A percentile compares a stretch with the other conserved stretches of the same genome.
These are phyloP conservation scores for Chaetodon trifasciatus DNA, from an alignment of 2,797 vertebrate species.

Conservation along the genomic window DNA sequence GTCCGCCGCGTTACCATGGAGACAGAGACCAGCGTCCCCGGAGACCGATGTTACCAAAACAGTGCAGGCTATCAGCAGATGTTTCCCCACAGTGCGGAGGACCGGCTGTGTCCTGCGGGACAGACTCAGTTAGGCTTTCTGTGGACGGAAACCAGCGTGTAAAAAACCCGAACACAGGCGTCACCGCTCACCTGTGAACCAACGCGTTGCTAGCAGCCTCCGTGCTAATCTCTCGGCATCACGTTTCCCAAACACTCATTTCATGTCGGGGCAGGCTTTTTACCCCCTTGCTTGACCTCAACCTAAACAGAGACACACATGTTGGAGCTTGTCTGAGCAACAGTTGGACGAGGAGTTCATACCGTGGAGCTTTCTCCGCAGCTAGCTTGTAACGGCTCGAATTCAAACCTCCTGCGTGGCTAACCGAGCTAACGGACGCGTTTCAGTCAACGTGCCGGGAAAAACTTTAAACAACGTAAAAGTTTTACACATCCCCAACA, in stretches of 20 bases:
- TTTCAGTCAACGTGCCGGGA: constrained; percentile 8
- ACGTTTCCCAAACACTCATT: constrained; percentile 15
- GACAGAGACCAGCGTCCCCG: constrained; percentile 75
- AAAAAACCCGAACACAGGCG: not conserved
- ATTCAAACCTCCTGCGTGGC: constrained; percentile 1
- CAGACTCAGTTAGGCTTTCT: not conserved
- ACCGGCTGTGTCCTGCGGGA: constrained; percentile 7
- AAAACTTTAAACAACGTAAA: constrained; percentile 22
- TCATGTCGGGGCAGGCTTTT: constrained; percentile 36
- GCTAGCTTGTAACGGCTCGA: not conserved
- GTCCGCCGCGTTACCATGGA: constrained; percentile 83
- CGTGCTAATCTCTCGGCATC: constrained; percentile 35
- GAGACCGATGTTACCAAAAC: constrained; percentile 68
- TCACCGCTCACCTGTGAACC: not conserved
- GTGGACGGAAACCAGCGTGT: too few species aligned
- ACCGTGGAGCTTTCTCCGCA: not conserved
- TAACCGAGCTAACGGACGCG: constrained; percentile 62
- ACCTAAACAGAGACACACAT: constrained; percentile 54
- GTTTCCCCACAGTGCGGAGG: constrained; percentile 23
- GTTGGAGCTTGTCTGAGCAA: constrained; percentile 45
- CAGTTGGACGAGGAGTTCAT: not conserved
- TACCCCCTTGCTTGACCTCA: constrained; percentile 9
- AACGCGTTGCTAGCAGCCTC: constrained; percentile 4
- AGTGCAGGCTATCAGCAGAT: constrained; percentile 49
- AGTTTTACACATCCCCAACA: not conserved